Evolutionary conservation across 2,113 vertebrate species (phyloP), one percentile per base, ranked within the genome.

Genomic region (Laticauda laticaudata): DNA sequence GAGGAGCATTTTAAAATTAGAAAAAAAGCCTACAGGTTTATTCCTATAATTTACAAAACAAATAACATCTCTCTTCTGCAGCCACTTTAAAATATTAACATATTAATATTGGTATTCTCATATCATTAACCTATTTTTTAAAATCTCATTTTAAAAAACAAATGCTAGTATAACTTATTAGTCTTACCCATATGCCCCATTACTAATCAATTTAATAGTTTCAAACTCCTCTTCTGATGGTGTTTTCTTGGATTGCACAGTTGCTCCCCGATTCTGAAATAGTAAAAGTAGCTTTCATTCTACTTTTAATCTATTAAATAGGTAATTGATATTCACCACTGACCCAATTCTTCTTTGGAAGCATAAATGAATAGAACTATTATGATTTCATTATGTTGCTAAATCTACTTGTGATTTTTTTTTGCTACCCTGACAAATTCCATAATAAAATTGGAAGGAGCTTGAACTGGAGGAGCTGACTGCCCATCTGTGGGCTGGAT

Each of bases 161-260:
- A 45, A 59, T 21, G 20, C 53, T 53, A 43, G n/a, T 15, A 51
- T 3, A 34, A 51, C 20, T 64, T 8, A 51, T 92, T 94, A 87
- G 5, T 53, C 93, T 96, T 96, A 99, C 99, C 99, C 99, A 93
- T 99, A 99, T 81, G 99, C 99, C 87, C 99, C 99, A 92, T 99
- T 99, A 97, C 99, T 99, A 98, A 99, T 99, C 14, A 99, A 98
- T 95, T 99, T 99, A 96, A 99, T 99, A 96, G 98, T 99, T 95
- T 99, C 99, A 95, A 99, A 99, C 96, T 99, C 98, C 92, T 99
- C 99, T 95, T 99, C 99, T 93, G 98, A 98, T 0, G 99, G 99
- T 0, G 98, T 96, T 98, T 99, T 99, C 96, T 99, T 99, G 54
- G 97, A 93, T 57, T 98, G 98, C 61, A 98, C 95, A 2, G 98